phyloP scores from a whole-genome alignment of 2,113 vertebrate species.

The Saguinus imperator region DNA sequence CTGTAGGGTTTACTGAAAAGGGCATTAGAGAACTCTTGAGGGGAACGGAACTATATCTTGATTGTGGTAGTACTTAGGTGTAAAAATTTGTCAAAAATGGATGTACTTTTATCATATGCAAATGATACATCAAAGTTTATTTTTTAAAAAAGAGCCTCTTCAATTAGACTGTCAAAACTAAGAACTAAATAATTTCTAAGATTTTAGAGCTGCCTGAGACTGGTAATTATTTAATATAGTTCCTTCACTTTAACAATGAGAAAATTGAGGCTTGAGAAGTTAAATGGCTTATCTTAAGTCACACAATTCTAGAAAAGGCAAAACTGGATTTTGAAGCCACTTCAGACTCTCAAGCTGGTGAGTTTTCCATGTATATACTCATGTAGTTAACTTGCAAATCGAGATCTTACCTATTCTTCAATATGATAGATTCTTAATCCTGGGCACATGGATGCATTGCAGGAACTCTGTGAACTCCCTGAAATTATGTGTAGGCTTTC shows the following conservation, averaged over 20 bases:
- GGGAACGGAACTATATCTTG: not conserved
- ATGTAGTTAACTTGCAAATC: not conserved
- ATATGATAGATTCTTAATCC: not conserved
- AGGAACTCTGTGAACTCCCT: not conserved
- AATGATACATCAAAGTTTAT: not conserved
- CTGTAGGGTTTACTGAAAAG: not conserved
- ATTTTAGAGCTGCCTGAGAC: not conserved
- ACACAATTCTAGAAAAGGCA: constrained; percentile 21
- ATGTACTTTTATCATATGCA: not conserved
- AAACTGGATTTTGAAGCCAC: not conserved
- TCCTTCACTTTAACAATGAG: not conserved
- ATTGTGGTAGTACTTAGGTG: not conserved
- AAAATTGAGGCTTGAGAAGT: constrained; percentile 10
- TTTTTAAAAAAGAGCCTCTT: not conserved
- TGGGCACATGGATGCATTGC: not conserved
- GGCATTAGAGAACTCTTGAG: not conserved
- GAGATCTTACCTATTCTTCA: not conserved
- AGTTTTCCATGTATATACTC: not conserved
- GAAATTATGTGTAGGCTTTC: constrained; percentile 43
- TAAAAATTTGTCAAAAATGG: not conserved
- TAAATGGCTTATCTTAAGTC: not conserved
- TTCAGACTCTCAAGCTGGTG: not conserved
- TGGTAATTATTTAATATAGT: constrained; percentile 14
- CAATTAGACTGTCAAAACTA: not conserved
- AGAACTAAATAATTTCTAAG: constrained; percentile 41